These are phyloP conservation scores for Engraulis encrasicolus DNA, from an alignment of 2,113 vertebrate species.

Conservation along the genomic window DNA sequence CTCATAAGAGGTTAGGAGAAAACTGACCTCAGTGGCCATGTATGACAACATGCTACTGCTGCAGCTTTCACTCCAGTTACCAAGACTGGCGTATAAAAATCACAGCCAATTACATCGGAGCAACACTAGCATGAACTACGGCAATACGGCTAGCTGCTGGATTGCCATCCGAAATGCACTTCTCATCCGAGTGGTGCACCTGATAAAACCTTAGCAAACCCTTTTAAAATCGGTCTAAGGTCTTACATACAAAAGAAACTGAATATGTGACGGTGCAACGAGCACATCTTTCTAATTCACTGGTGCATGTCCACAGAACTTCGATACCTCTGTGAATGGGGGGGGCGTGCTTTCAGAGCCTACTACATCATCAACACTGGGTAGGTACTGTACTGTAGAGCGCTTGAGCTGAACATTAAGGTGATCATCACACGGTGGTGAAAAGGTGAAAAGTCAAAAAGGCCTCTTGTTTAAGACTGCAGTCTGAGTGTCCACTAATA, in stretches of 20 bases:
- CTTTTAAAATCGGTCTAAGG: background rate
- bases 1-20: background rate
- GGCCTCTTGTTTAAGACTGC: slow-evolving; percentile 11
- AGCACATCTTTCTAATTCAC: background rate
- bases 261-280: background rate
- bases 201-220: background rate
- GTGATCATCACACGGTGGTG: background rate
- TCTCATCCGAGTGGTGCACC: background rate
- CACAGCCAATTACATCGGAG: background rate
- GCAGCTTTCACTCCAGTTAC: background rate
- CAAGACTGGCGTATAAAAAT: background rate
- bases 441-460: background rate
- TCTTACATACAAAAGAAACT: background rate
- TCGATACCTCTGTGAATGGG: too few species aligned
- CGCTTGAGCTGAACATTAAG: background rate
- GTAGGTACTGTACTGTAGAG: too few species aligned
- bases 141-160: background rate
- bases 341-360: too few species aligned
- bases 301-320: too few species aligned
- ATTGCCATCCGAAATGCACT: background rate
- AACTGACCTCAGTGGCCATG: background rate
- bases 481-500: slow-evolving; percentile 10
- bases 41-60: background rate
- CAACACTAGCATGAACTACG: background rate
- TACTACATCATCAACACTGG: too few species aligned